A percentile compares a stretch with the other conserved stretches of the same genome.
phyloP scores from a whole-genome alignment of 2,113 vertebrate species.

The Ceyx cyanopectus region DNA sequence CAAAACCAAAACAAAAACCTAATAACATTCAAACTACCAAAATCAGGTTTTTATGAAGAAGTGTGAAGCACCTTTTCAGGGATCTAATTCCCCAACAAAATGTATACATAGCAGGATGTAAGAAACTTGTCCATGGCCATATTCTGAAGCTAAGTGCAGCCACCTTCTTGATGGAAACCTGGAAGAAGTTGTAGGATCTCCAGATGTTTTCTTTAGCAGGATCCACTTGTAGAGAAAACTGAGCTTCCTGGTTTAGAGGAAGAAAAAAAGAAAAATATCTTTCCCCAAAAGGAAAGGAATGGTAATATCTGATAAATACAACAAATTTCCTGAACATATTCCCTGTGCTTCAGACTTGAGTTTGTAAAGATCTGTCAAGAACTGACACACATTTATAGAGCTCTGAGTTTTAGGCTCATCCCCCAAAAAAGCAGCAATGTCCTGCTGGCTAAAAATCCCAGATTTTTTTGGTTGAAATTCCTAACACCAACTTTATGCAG shows the following conservation, averaged over 20 bases:
- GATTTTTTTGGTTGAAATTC: neutral
- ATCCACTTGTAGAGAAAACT: neutral
- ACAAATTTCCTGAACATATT: neutral
- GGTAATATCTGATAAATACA: accelerated
- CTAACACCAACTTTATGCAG: neutral
- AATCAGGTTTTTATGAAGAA: neutral
- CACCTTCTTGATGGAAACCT: neutral
- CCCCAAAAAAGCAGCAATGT: neutral
- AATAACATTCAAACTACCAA: neutral
- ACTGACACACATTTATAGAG: neutral
- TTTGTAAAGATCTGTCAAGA: neutral
- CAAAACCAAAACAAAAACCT: neutral
- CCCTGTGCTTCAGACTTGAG: neutral
- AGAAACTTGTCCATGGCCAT: neutral
- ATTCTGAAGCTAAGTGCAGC: neutral
- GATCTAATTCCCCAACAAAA: neutral
- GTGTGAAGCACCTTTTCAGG: neutral
- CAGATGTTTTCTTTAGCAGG: neutral
- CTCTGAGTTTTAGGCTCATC: neutral
- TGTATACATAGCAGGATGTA: neutral
- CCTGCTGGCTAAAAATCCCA: neutral
- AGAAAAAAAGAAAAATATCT: neutral
- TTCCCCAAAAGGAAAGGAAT: neutral
- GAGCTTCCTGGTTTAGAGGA: neutral
- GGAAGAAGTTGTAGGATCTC: neutral